A percentile compares a stretch with the other conserved stretches of the same genome.
These are phyloP conservation scores for Silurus lanzhouensis DNA, from an alignment of 2,797 vertebrate genomes.

Conservation along the genomic window DNA sequence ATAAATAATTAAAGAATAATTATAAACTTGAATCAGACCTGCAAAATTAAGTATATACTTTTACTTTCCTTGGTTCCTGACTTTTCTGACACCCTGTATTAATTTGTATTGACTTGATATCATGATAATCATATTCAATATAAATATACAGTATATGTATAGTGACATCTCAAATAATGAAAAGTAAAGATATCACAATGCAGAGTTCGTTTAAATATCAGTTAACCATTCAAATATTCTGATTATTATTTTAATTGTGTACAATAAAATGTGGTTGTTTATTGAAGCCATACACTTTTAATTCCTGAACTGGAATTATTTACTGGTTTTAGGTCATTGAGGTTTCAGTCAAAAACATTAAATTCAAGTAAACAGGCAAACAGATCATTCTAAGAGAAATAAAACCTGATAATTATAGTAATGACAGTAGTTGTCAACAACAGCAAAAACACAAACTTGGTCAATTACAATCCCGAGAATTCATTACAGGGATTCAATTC, in stretches of 20 bases:
- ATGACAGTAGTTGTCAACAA: background rate
- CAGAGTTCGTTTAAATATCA: background rate
- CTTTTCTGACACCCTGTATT: background rate
- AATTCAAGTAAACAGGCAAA: no score
- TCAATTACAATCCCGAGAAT: background rate
- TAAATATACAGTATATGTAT: background rate
- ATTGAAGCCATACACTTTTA: background rate
- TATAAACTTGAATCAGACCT: background rate
- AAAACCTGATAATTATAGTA: no score
- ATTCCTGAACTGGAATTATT: background rate
- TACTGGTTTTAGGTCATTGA: no score
- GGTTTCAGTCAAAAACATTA: no score
- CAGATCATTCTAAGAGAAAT: no score
- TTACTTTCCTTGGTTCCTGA: background rate
- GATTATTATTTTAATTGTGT: no score
- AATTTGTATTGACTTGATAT: background rate
- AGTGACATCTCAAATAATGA: background rate
- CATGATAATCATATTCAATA: background rate
- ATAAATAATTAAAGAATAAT: background rate
- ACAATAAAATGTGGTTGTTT: no score
- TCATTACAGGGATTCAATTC: background rate
- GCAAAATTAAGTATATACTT: background rate
- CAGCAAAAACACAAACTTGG: background rate
- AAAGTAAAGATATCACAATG: background rate
- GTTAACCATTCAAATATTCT: background rate